Percentiles rank a stretch among this genome's conserved stretches.
phyloP scores from a whole-genome alignment of 2,888 invertebrate genomes.

The Caenorhabditis wallacei region DNA sequence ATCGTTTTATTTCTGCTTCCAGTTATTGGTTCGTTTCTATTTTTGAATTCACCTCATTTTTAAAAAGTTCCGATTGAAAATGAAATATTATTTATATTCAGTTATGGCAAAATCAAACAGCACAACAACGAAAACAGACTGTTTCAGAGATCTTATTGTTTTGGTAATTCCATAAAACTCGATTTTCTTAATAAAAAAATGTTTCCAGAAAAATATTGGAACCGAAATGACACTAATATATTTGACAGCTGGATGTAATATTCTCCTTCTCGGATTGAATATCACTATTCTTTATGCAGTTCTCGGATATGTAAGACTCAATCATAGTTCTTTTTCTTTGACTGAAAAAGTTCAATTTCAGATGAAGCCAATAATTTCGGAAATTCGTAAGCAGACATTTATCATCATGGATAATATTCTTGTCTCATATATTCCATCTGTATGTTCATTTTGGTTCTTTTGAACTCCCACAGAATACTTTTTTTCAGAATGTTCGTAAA shows the following conservation, averaged over 20 bases:
- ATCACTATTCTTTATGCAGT: constrained; percentile 33
- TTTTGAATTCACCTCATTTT: too few relatives aligned
- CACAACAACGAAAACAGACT: background rate
- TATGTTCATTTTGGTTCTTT: constrained; percentile 10
- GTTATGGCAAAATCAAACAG: constrained; percentile 17
- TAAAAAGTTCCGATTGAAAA: too few relatives aligned
- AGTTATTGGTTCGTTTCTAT: constrained; percentile 19
- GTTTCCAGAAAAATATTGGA: constrained; percentile 19
- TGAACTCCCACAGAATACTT: background rate
- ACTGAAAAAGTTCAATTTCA: constrained; percentile 9
- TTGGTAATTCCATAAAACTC: constrained; percentile 16
- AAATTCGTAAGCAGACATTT: constrained; percentile 46
- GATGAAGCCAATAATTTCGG: constrained; percentile 40
- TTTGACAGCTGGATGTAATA: constrained; percentile 30
- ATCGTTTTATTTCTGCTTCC: constrained; percentile 36
- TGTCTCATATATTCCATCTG: constrained; percentile 44
- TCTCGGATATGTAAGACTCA: constrained; percentile 23
- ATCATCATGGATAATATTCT: constrained; percentile 55
- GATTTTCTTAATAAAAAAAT: background rate
- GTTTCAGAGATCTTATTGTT: constrained; percentile 29
- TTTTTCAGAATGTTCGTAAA: constrained; percentile 44
- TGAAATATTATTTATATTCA: constrained; percentile 9
- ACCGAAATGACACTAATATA: constrained; percentile 19
- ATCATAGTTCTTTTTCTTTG: background rate
- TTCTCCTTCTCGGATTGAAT: constrained; percentile 47